phyloP scores from a whole-genome alignment of 2,888 invertebrate genomes.

The Cecidostiba fungosa region DNA sequence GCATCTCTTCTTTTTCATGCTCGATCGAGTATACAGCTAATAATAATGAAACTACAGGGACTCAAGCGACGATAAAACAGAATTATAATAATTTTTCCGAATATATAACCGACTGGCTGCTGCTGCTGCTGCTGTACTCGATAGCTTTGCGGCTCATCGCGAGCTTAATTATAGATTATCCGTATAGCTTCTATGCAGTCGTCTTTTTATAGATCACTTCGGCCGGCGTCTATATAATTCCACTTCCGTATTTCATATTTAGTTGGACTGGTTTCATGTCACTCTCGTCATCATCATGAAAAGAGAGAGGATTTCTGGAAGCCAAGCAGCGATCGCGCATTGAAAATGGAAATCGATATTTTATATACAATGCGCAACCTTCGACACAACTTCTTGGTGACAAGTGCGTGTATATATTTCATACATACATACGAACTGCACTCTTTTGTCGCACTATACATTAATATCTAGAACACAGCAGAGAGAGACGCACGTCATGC shows the following conservation, averaged over 20 bases:
- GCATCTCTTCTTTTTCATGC: too few relatives aligned
- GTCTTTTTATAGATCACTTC: slow-evolving; percentile 52
- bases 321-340: neutral
- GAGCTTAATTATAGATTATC: slow-evolving; percentile 58
- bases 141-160: slow-evolving; percentile 22
- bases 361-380: neutral
- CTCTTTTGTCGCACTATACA: too few relatives aligned
- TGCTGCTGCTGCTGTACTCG: too few relatives aligned
- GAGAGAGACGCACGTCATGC: too few relatives aligned
- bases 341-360: neutral
- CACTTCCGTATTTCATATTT: slow-evolving; percentile 25
- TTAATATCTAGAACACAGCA: too few relatives aligned
- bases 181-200: slow-evolving; percentile 37
- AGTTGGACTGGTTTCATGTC: neutral
- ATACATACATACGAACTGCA: too few relatives aligned
- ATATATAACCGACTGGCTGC: neutral
- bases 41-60: too few relatives aligned
- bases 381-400: neutral
- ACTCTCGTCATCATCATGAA: neutral
- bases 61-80: too few relatives aligned
- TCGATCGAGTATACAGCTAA: too few relatives aligned
- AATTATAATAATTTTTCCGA: slow-evolving; percentile 17
- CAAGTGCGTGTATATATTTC: neutral
- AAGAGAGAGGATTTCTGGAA: neutral
- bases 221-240: slow-evolving; percentile 16